A percentile compares a stretch with the other conserved stretches of the same genome.
Evolutionary conservation across 2,888 invertebrate genomes (phyloP).

Genomic region (Hydraecia micacea): DNA sequence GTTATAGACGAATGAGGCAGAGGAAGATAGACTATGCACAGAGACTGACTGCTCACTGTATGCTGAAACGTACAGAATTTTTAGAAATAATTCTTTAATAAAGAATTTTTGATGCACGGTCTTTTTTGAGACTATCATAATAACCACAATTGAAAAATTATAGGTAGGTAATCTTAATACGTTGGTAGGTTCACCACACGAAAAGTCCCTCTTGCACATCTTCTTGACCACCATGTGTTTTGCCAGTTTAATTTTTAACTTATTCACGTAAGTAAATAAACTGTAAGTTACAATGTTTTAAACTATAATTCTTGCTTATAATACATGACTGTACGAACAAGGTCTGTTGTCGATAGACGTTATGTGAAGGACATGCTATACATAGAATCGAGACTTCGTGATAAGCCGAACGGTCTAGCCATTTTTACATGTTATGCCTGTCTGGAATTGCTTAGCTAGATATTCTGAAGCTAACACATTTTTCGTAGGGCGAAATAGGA

Average conservation of each 20-base stretch:
- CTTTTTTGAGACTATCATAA: neutral
- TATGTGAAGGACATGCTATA: constrained; percentile 46
- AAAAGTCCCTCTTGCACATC: too few species aligned
- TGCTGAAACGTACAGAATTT: too few species aligned
- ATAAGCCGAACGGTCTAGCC: constrained; percentile 49
- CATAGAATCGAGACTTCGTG: constrained; percentile 28
- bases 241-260: too few species aligned
- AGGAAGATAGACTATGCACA: too few species aligned
- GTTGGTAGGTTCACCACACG: neutral
- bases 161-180: neutral
- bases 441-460: neutral
- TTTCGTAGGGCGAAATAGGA: neutral
- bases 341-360: constrained; percentile 23
- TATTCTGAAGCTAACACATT: neutral
- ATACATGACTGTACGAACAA: constrained; percentile 21
- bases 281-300: neutral
- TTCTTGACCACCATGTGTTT: too few species aligned
- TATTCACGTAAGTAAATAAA: too few species aligned
- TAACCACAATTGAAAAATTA: neutral
- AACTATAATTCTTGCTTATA: constrained; percentile 12
- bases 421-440: constrained; percentile 20
- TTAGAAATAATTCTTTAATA: too few species aligned
- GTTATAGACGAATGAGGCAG: too few species aligned
- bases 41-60: too few species aligned
- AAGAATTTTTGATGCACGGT: too few species aligned